Percentiles rank a stretch among this genome's conserved stretches.
These are phyloP conservation scores for Rousettus leschenaultii DNA, from an alignment of 2,113 vertebrate species.

Conservation along the genomic window DNA sequence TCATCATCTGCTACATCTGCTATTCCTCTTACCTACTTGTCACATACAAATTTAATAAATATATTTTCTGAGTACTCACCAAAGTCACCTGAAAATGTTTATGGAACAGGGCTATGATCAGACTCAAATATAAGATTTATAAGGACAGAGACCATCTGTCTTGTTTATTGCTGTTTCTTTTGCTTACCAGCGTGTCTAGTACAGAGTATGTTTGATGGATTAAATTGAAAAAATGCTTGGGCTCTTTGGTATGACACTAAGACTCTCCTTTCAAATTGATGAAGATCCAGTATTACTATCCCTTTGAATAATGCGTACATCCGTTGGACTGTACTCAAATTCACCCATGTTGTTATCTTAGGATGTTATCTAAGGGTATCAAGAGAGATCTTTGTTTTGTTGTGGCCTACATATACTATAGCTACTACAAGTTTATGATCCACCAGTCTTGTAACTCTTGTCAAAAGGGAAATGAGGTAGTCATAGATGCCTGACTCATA, in stretches of 20 bases:
- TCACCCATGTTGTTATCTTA: not conserved
- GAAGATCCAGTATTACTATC: not conserved
- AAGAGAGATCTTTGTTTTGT: not conserved
- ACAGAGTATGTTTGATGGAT: not conserved
- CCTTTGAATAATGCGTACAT: not conserved
- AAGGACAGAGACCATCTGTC: not conserved
- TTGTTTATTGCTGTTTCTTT: not conserved
- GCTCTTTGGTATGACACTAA: not conserved
- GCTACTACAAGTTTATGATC: not conserved
- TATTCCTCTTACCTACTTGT: not conserved
- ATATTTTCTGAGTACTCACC: not conserved
- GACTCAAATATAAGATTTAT: not conserved
- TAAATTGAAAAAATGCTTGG: not conserved
- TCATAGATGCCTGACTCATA: not conserved
- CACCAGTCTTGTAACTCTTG: not conserved
- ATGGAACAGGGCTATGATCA: not conserved
- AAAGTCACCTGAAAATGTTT: slow-evolving; percentile 9
- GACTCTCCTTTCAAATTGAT: not conserved
- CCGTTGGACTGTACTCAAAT: not conserved
- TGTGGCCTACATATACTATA: not conserved
- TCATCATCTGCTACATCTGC: not conserved
- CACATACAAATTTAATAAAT: slow-evolving; percentile 25
- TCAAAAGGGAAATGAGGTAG: not conserved
- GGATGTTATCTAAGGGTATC: not conserved
- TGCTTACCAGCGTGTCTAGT: not conserved